Evolutionary conservation across 2,113 vertebrate genomes (phyloP), one percentile per base, ranked within the genome.

Genomic region (Eupsittula cactorum): DNA sequence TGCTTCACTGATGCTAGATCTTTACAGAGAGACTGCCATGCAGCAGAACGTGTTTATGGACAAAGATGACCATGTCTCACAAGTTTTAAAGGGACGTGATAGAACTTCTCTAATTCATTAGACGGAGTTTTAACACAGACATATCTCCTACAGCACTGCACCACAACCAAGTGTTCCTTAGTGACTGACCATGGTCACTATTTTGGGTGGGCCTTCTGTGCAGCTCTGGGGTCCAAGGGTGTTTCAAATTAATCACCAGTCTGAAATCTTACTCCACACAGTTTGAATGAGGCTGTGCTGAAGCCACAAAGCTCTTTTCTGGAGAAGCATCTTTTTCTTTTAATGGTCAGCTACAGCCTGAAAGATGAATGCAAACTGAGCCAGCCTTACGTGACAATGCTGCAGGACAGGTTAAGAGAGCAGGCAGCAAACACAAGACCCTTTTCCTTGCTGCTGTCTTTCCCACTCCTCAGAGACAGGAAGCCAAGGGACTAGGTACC

Each of bases 21-120:
- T 33, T 16, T 14, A 73, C 16, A 37, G 31, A 59, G 31, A 77
- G n/a, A 73, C 3, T 11, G 39, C 31, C 0, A 0, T 13, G 37
- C 70, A 59, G 71, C 59, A 67, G 41, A 52, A 64, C 1, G 13
- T 0, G 0, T 3, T 78, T 42, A 49, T 0, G 3, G 59, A 65
- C 31, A 68, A 86, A 67, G 65, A 60, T 6, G 4, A 67, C 23
- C 1, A 1, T 8, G 60, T 67, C 16, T 47, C 44, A 12, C 5
- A 18, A 70, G 50, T 59, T 86, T 82, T 77, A 77, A 74, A 63
- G 23, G 82, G 52, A 65, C 53, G 35, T 2, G 10, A 52, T 9
- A 29, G 41, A 60, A 67, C 3, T 2, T 31, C 39, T 64, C n/a
- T 35, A 76, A 57, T 73, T 33, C n/a, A 53, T 35, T 39, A 68